Percentiles rank a stretch among this genome's conserved stretches.
These are phyloP conservation scores for Tautogolabrus adspersus DNA, from an alignment of 2,113 vertebrate species.

Conservation along the genomic window DNA sequence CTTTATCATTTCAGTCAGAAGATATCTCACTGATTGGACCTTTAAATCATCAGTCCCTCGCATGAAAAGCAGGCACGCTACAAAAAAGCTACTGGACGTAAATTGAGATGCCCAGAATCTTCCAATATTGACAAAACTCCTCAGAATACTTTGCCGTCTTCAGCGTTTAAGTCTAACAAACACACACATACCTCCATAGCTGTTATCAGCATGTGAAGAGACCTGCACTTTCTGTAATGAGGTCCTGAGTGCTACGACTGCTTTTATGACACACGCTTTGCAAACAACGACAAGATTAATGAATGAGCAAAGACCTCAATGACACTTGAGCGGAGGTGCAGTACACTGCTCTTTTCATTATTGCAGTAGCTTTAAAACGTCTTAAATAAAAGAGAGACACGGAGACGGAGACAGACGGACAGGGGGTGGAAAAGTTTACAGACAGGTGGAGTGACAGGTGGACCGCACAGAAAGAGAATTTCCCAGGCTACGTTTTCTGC, in stretches of 20 bases:
- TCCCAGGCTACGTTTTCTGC: background rate
- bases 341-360: constrained; percentile 37
- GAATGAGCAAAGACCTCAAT: background rate
- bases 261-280: constrained; percentile 6
- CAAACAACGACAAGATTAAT: constrained; percentile 12
- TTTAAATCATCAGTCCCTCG: no score
- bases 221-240: constrained; percentile 55
- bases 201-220: constrained; percentile 26
- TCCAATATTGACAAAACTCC: background rate
- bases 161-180: background rate
- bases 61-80: no score
- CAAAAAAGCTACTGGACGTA: background rate
- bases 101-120: background rate
- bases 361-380: background rate
- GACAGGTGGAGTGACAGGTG: background rate
- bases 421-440: no score
- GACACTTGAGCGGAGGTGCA: background rate
- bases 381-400: background rate
- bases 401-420: background rate
- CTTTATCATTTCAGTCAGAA: no score
- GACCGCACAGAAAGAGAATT: background rate
- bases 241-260: constrained; percentile 37
- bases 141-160: background rate
- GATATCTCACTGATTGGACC: no score
- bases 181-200: constrained; percentile 17